Conservation (phyloP, 2,113 vertebrate species). For the Zapornia atra region DNA sequence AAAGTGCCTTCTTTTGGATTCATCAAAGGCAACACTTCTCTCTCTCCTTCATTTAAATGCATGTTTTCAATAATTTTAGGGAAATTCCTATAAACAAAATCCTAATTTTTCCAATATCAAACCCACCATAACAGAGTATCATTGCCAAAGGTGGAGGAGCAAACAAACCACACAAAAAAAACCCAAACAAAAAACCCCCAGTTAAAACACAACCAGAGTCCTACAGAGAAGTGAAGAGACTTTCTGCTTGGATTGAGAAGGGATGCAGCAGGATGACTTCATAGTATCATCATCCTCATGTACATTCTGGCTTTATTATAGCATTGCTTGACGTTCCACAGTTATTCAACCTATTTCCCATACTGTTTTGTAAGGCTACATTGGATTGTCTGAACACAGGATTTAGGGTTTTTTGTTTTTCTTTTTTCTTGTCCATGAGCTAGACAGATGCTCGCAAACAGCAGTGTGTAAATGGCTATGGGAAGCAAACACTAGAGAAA, state of each 20-base stretch:
- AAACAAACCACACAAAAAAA: no score
- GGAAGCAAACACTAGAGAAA: not conserved
- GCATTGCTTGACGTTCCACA: not conserved
- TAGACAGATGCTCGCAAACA: accelerated
- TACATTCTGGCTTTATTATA: not conserved
- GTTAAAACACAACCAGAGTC: no score
- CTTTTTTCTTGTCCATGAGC: not conserved
- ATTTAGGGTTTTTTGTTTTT: not conserved
- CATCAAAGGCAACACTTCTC: not conserved
- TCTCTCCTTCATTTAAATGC: not conserved
- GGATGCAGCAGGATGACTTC: not conserved
- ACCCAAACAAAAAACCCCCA: no score
- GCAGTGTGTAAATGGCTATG: not conserved
- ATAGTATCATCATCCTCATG: not conserved
- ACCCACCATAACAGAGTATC: no score
- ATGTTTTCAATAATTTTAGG: not conserved
- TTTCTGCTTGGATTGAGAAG: no score
- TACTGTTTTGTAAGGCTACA: not conserved
- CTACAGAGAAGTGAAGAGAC: no score
- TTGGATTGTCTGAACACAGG: not conserved
- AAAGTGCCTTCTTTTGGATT: not conserved
- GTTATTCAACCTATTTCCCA: not conserved
- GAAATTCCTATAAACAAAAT: no score
- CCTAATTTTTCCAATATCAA: no score
- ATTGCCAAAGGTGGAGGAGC: no score